These are phyloP conservation scores for Rhynchophorus ferrugineus DNA, from an alignment of 1,140 invertebrate genomes.

Conservation along the genomic window DNA sequence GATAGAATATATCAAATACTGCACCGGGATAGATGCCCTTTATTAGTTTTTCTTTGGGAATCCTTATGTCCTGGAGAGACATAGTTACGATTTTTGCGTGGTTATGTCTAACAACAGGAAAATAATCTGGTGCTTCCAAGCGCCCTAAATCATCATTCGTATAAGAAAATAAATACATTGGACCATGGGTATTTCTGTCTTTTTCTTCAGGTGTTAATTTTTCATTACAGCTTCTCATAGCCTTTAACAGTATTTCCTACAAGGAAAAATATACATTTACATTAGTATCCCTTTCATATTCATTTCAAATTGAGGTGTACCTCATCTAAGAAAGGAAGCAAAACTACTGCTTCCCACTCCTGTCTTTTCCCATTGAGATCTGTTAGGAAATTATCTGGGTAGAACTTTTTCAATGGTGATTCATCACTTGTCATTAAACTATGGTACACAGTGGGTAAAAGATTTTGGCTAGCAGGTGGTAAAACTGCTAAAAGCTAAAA, in stretches of 20 bases:
- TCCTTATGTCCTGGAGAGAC: constrained; percentile 51
- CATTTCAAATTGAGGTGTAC: constrained; percentile 33
- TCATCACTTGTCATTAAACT: constrained; percentile 70
- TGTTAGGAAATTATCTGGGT: constrained; percentile 82
- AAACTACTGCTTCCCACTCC: constrained; percentile 95
- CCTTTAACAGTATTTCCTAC: constrained; percentile 58
- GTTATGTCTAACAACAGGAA: constrained; percentile 53
- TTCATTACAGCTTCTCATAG: constrained; percentile 66
- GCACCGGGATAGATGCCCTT: constrained; percentile 69
- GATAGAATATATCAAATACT: constrained; percentile 63
- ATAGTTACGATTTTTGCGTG: constrained; percentile 49
- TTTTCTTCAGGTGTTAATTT: constrained; percentile 65
- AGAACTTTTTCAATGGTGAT: constrained; percentile 84
- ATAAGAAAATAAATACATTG: constrained; percentile 74
- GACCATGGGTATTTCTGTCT: constrained; percentile 73
- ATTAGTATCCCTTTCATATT: neutral
- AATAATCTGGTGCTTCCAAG: constrained; percentile 54
- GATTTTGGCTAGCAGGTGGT: constrained; percentile 71
- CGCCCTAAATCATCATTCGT: constrained; percentile 49
- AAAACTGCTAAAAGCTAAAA: constrained; percentile 76
- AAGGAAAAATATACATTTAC: constrained; percentile 23
- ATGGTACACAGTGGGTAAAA: constrained; percentile 77
- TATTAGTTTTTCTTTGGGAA: constrained; percentile 54
- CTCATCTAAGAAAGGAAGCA: constrained; percentile 96
- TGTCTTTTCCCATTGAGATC: constrained; percentile 91